These are phyloP conservation scores for Chromis chromis DNA, from an alignment of 2,797 vertebrate species.

Conservation along the genomic window DNA sequence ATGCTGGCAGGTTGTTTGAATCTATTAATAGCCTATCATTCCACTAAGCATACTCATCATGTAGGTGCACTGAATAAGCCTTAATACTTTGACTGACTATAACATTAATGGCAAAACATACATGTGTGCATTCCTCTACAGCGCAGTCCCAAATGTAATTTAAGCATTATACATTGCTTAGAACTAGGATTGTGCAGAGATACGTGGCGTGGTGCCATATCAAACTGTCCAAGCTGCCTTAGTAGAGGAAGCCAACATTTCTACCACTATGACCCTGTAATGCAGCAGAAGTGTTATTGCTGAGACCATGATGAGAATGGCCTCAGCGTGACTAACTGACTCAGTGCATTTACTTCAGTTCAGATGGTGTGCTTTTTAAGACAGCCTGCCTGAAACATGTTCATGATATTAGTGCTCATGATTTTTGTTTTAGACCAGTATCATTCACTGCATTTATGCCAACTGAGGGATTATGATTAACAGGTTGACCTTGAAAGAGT, in stretches of 20 bases:
- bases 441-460: not conserved
- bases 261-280: constrained; percentile 20
- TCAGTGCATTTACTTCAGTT: constrained; percentile 33
- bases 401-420: not conserved
- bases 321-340: constrained; percentile 40
- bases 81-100: constrained; percentile 29
- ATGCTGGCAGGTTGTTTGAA: constrained; percentile 61
- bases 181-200: constrained; percentile 15
- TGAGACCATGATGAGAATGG: constrained; percentile 51
- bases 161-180: constrained; percentile 12
- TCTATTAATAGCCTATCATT: constrained; percentile 75
- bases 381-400: constrained; percentile 2
- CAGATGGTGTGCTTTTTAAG: constrained; percentile 9
- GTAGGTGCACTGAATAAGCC: constrained; percentile 36
- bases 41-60: constrained; percentile 37
- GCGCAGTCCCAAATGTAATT: constrained; percentile 14
- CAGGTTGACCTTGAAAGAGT: constrained; percentile 4
- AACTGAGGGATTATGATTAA: not conserved
- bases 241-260: not conserved
- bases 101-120: constrained; percentile 21
- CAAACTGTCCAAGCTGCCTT: not conserved
- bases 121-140: not conserved
- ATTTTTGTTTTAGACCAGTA: not conserved
- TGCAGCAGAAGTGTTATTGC: constrained; percentile 35
- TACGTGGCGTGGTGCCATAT: constrained; percentile 20